Percentiles rank a stretch among this genome's conserved stretches.
phyloP scores from a whole-genome alignment of 2,797 vertebrate species.

The Arremon brunneinucha region DNA sequence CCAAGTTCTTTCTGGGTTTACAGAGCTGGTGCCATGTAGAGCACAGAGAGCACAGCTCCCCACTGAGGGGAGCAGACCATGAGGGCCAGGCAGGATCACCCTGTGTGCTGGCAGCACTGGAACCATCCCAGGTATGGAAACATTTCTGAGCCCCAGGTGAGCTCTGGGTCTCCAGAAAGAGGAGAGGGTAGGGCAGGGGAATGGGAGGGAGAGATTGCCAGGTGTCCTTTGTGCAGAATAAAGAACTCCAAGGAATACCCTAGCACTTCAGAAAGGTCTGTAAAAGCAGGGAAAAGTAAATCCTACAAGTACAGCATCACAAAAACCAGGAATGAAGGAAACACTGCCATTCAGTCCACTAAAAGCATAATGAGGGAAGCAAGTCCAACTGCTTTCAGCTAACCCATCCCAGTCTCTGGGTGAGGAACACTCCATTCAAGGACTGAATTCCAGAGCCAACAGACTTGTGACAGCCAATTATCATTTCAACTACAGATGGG shows the following conservation, averaged over 20 bases:
- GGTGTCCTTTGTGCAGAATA: neutral
- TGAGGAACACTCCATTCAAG: slow-evolving; percentile 35
- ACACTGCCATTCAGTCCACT: neutral
- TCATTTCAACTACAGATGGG: slow-evolving; percentile 4
- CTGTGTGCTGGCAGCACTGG: neutral
- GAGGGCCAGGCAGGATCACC: neutral
- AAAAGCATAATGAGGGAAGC: slow-evolving; percentile 5
- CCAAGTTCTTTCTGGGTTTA: neutral
- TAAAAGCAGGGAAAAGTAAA: neutral
- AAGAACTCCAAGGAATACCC: neutral
- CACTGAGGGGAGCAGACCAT: neutral
- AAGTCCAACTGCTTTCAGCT: slow-evolving; percentile 21
- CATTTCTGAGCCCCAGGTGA: neutral
- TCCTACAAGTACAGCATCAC: neutral
- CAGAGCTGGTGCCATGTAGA: rapidly evolving
- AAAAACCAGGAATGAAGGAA: neutral
- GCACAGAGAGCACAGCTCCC: neutral
- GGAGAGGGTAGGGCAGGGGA: neutral
- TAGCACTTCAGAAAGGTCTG: neutral
- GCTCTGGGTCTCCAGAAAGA: neutral
- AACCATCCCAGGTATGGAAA: neutral
- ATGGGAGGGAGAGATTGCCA: neutral
- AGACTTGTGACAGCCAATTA: slow-evolving; percentile 49
- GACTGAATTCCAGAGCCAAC: slow-evolving; percentile 40
- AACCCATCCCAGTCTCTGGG: neutral